Conservation (phyloP, 2,113 vertebrate genomes). For the Myrmecophaga tridactyla region DNA sequence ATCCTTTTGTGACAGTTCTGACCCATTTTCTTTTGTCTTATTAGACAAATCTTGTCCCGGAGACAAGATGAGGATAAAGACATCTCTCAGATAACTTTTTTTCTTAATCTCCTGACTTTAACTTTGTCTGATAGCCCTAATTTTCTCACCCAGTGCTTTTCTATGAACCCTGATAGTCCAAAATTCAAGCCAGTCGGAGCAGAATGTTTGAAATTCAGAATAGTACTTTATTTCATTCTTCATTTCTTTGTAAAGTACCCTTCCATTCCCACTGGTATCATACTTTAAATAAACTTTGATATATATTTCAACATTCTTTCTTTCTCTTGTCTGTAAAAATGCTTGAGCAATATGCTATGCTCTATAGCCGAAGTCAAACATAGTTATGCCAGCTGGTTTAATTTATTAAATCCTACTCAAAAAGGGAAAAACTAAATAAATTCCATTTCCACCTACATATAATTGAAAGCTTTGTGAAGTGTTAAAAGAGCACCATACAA, state of each 20-base stretch:
- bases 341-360: neutral
- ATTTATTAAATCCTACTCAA: slow-evolving; percentile 46
- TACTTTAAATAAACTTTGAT: slow-evolving; percentile 49
- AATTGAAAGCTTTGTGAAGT: slow-evolving; percentile 48
- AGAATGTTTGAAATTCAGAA: slow-evolving; percentile 51
- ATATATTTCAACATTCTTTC: slow-evolving; percentile 15
- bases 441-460: neutral
- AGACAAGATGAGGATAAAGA: slow-evolving; percentile 11
- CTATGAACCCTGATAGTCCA: neutral
- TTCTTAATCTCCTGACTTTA: neutral
- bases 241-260: slow-evolving; percentile 3
- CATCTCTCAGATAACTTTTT: neutral
- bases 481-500: neutral
- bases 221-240: slow-evolving; percentile 18
- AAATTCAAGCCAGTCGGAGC: slow-evolving; percentile 24
- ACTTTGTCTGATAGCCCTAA: neutral
- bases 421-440: neutral
- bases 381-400: slow-evolving; percentile 9
- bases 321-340: slow-evolving; percentile 29
- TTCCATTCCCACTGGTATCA: neutral
- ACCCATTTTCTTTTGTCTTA: slow-evolving; percentile 34
- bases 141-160: slow-evolving; percentile 52
- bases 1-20: neutral
- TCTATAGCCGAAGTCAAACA: slow-evolving; percentile 22
- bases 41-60: neutral